Conservation (phyloP, 2,797 vertebrate species). For the Onychomys torridus region DNA sequence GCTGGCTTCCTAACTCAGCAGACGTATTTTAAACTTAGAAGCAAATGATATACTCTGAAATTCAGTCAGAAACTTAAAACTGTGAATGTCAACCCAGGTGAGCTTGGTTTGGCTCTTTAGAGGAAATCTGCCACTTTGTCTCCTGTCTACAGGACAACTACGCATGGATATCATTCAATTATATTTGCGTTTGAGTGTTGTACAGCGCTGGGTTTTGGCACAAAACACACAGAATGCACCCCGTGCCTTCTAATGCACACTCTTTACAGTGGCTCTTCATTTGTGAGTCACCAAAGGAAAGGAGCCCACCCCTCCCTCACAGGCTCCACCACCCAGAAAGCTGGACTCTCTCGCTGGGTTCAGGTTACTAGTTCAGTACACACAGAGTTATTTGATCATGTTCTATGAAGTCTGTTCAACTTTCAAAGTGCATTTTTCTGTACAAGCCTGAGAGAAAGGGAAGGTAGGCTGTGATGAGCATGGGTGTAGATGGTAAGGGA, state of each 20-base stretch:
- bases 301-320: background rate
- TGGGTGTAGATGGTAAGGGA: background rate
- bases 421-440: background rate
- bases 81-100: background rate
- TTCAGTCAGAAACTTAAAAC: conserved; percentile 11
- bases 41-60: background rate
- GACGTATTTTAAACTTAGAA: conserved; percentile 36
- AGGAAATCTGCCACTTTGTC: background rate
- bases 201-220: background rate
- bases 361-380: background rate
- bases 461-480: background rate
- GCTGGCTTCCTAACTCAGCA: background rate
- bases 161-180: background rate
- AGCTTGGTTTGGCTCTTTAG: background rate
- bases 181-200: background rate
- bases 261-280: background rate
- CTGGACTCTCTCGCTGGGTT: background rate
- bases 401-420: background rate
- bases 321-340: background rate
- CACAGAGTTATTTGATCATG: background rate
- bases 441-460: background rate
- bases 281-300: background rate
- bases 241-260: background rate
- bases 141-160: background rate
- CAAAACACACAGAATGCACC: background rate